These are phyloP conservation scores for Mimas tiliae DNA, from an alignment of 2,888 invertebrate species.

Conservation along the genomic window DNA sequence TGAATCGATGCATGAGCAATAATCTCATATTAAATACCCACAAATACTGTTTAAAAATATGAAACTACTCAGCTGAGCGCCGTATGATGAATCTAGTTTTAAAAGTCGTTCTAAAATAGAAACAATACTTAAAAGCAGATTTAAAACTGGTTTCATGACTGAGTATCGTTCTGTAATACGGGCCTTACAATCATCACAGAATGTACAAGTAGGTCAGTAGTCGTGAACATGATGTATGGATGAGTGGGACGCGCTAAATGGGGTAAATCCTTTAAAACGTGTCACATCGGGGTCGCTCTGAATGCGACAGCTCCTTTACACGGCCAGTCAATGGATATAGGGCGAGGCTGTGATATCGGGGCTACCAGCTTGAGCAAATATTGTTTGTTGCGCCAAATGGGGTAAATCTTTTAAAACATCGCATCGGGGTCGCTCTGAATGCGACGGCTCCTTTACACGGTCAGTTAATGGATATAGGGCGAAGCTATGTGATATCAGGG, in stretches of 20 bases:
- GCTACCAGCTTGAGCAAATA: too few species aligned
- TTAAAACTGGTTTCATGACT: too few species aligned
- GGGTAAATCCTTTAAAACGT: constrained; percentile 11
- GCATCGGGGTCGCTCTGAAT: neutral
- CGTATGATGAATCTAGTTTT: too few species aligned
- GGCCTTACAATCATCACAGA: neutral
- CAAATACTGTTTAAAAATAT: too few species aligned
- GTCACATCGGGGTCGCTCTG: neutral
- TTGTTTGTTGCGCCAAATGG: neutral
- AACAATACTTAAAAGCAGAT: too few species aligned
- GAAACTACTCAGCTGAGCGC: too few species aligned
- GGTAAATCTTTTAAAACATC: neutral
- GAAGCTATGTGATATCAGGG: too few species aligned
- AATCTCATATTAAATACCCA: too few species aligned
- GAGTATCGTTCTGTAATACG: too few species aligned
- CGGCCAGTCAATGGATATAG: constrained; percentile 14
- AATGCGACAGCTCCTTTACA: neutral
- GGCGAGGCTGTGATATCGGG: neutral
- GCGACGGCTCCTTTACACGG: neutral
- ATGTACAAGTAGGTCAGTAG: constrained; percentile 4
- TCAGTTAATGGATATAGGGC: too few species aligned
- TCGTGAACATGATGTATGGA: neutral
- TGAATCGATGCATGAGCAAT: too few species aligned
- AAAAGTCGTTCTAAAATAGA: too few species aligned
- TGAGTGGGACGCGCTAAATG: constrained; percentile 1